Conservation (phyloP, 2,888 invertebrate genomes). For the Notodonta dromedarius region DNA sequence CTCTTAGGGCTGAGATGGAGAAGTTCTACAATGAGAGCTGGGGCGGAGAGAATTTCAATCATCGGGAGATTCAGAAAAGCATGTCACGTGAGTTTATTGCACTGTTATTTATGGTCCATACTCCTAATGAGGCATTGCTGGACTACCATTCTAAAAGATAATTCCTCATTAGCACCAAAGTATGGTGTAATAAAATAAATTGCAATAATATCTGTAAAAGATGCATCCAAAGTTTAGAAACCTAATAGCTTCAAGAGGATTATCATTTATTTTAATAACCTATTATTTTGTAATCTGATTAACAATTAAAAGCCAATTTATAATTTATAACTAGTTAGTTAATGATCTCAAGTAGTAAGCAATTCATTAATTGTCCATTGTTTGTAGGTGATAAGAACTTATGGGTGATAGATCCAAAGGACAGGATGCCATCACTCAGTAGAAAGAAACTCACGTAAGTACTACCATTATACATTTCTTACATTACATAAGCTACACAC, state of each 20-base stretch:
- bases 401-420: slow-evolving; percentile 82
- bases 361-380: background rate
- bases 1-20: slow-evolving; percentile 82
- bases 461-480: slow-evolving; percentile 6
- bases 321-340: background rate
- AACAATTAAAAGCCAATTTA: too few relatives aligned
- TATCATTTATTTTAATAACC: too few relatives aligned
- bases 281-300: too few relatives aligned
- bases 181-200: background rate
- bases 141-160: background rate
- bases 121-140: background rate
- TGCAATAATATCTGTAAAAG: background rate
- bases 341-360: slow-evolving; percentile 3
- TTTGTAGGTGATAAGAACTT: slow-evolving; percentile 81
- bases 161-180: background rate
- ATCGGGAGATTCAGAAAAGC: slow-evolving; percentile 81
- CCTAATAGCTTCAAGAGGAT: too few relatives aligned
- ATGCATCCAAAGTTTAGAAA: background rate
- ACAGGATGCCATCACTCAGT: slow-evolving; percentile 62
- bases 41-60: slow-evolving; percentile 86
- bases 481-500: too few relatives aligned
- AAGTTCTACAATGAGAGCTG: slow-evolving; percentile 87
- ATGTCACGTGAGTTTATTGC: slow-evolving; percentile 86
- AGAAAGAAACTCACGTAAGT: slow-evolving; percentile 71
- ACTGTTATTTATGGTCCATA: background rate